phyloP scores from a whole-genome alignment of 2,113 vertebrate genomes.

The Eptatretus burgeri region DNA sequence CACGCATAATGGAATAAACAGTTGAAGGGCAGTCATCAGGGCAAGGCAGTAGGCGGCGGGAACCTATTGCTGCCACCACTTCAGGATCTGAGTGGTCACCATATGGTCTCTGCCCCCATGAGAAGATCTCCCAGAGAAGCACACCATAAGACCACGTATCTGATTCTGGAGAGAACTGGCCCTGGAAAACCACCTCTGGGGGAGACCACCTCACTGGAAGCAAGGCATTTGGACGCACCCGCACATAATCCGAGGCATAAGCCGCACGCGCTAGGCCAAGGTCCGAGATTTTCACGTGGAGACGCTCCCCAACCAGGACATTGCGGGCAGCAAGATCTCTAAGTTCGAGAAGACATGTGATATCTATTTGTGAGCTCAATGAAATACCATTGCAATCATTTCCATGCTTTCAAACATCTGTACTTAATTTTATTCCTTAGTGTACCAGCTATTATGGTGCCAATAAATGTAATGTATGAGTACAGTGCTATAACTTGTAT shows the following conservation, averaged over 20 bases:
- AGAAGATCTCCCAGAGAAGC: slow-evolving; percentile 89
- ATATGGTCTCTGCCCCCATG: slow-evolving; percentile 78
- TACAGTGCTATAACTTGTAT: too few species aligned
- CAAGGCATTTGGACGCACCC: slow-evolving; percentile 51
- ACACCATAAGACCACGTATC: slow-evolving; percentile 94
- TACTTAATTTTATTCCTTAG: too few species aligned
- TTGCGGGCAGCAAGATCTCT: slow-evolving; percentile 86
- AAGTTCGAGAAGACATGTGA: slow-evolving; percentile 10
- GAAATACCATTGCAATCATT: too few species aligned
- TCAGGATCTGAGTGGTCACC: slow-evolving; percentile 94
- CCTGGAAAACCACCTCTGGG: slow-evolving; percentile 61
- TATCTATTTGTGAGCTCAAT: too few species aligned
- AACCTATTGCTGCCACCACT: slow-evolving; percentile 87
- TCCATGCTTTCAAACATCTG: too few species aligned
- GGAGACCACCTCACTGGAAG: slow-evolving; percentile 95
- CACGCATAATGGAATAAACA: slow-evolving; percentile 72
- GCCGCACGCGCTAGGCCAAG: slow-evolving; percentile 73
- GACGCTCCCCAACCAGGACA: slow-evolving; percentile 69
- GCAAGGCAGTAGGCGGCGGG: slow-evolving; percentile 63
- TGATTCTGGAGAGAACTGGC: slow-evolving; percentile 74
- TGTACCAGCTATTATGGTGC: too few species aligned
- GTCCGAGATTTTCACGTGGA: slow-evolving; percentile 83
- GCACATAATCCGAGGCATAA: slow-evolving; percentile 69
- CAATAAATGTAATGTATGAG: too few species aligned
- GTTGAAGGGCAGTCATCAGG: slow-evolving; percentile 84